phyloP scores from a whole-genome alignment of 2,888 invertebrate genomes.

The Amphipoea oculea region DNA sequence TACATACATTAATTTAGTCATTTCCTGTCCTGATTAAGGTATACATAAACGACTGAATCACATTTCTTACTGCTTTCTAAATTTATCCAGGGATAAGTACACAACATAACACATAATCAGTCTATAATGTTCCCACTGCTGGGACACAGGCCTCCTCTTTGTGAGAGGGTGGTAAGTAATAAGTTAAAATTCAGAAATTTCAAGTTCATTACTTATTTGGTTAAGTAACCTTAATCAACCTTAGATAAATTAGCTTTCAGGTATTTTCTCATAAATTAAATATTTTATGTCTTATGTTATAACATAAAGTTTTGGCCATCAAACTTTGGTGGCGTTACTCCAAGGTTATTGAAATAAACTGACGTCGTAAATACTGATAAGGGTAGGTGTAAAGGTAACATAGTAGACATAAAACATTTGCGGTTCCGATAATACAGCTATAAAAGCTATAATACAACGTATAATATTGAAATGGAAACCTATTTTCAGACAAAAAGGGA shows the following conservation, averaged over 20 bases:
- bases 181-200: background rate
- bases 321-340: slow-evolving; percentile 63
- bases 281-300: slow-evolving; percentile 58
- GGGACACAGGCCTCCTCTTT: too few species aligned
- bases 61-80: background rate
- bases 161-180: too few species aligned
- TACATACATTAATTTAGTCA: slow-evolving; percentile 1
- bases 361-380: slow-evolving; percentile 70
- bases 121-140: too few species aligned
- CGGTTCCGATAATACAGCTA: slow-evolving; percentile 27
- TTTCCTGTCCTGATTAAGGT: slow-evolving; percentile 2
- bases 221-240: slow-evolving; percentile 5
- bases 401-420: slow-evolving; percentile 51
- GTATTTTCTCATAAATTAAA: slow-evolving; percentile 24
- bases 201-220: slow-evolving; percentile 9
- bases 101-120: too few species aligned
- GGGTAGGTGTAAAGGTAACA: slow-evolving; percentile 60
- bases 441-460: slow-evolving; percentile 6
- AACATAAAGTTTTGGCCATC: slow-evolving; percentile 64
- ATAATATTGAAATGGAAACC: background rate
- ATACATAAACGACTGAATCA: background rate
- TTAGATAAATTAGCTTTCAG: background rate
- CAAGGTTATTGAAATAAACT: slow-evolving; percentile 74
- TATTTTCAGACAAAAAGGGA: slow-evolving; percentile 7
- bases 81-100: background rate